These are phyloP conservation scores for Bruchidius siliquastri DNA, from an alignment of 2,888 invertebrate genomes.

Conservation along the genomic window DNA sequence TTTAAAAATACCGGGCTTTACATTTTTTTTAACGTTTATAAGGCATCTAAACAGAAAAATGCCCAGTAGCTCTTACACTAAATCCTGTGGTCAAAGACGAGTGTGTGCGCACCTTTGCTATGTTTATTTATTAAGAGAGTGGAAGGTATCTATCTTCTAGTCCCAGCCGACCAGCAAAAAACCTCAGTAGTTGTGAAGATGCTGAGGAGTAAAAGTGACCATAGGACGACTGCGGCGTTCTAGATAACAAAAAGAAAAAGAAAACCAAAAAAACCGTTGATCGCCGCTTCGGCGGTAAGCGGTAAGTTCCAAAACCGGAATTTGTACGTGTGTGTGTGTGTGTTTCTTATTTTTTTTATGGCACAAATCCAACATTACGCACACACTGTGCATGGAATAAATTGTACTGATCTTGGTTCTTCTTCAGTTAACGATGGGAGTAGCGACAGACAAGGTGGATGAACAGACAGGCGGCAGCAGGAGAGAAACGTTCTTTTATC, in stretches of 20 bases:
- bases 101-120: not conserved
- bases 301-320: not conserved
- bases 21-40: too few relatives aligned
- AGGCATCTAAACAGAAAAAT: too few relatives aligned
- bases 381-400: not conserved
- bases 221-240: not conserved
- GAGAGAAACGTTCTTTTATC: not conserved
- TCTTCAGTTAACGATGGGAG: not conserved
- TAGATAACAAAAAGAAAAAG: not conserved
- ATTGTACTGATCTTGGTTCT: not conserved
- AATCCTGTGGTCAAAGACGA: not conserved
- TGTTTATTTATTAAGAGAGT: not conserved
- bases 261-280: not conserved
- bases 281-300: not conserved
- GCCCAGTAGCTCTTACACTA: not conserved
- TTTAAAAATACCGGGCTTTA: too few relatives aligned
- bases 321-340: not conserved
- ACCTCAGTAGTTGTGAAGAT: not conserved
- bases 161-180: not conserved
- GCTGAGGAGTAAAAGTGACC: not conserved
- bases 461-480: not conserved
- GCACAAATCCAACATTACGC: not conserved
- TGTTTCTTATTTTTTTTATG: not conserved
- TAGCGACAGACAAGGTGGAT: not conserved
- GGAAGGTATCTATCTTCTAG: not conserved